A percentile compares a stretch with the other conserved stretches of the same genome.
Conservation (phyloP, 2,113 vertebrate genomes). For the Mugil cephalus region DNA sequence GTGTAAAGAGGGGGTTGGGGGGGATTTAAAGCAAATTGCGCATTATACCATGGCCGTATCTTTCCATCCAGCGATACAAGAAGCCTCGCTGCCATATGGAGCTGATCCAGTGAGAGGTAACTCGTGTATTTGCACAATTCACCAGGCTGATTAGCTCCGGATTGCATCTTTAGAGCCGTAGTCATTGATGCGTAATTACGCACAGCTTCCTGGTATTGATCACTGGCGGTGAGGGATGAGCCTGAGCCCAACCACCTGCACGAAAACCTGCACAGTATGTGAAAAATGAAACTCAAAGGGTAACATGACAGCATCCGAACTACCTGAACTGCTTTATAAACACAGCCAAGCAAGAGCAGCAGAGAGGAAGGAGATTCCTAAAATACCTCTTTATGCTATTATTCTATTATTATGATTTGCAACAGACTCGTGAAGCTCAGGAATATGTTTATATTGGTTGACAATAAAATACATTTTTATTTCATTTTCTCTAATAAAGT, state of each 20-base stretch:
- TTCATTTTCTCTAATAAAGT: no score
- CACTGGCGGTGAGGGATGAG: constrained; percentile 15
- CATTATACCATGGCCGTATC: constrained; percentile 10
- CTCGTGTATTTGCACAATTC: constrained; percentile 13
- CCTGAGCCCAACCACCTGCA: constrained; percentile 33
- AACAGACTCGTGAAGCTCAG: not conserved
- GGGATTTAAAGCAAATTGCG: constrained; percentile 29
- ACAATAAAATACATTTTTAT: not conserved
- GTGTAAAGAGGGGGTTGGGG: not conserved
- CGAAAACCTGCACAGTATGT: not conserved
- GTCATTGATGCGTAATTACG: constrained; percentile 71
- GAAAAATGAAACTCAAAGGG: not conserved
- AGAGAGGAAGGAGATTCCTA: no score
- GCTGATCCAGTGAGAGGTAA: constrained; percentile 16
- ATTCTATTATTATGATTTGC: no score
- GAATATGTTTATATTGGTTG: no score
- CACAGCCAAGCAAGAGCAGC: not conserved
- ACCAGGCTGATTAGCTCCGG: constrained; percentile 2
- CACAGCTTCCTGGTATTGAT: constrained; percentile 26
- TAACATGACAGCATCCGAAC: not conserved
- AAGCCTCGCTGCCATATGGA: not conserved
- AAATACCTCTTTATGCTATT: no score
- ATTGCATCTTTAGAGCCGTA: constrained; percentile 9
- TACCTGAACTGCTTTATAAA: constrained; percentile 1
- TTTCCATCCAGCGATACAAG: no score